Evolutionary conservation across 1,140 invertebrate species (phyloP), one percentile per base, ranked within the genome.

Genomic region (Atta colombica): DNA sequence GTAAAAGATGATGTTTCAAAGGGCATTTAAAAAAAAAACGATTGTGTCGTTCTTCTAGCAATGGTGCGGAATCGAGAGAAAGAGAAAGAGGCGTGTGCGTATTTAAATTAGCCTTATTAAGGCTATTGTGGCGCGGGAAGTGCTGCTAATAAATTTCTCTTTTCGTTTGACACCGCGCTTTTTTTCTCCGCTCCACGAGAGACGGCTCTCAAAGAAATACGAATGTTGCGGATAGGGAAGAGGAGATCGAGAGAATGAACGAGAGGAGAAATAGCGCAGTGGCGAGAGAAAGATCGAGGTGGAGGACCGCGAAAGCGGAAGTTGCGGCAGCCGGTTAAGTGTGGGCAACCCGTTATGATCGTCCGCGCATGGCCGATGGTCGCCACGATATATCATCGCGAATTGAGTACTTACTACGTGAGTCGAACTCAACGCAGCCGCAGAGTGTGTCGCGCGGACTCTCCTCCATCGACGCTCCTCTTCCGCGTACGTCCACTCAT

Each of bases 351-450:
- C 90, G 92, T 91, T 93, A 92, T 93, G 93, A 93, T 93, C 90
- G 87, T 92, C 87, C 85, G 74, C 85, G 74, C 87, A 90, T 88
- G 87, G 89, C 72, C 86, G 90, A 92, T 91, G 91, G 74, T 91
- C 89, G 89, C 85, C 84, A 87, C 88, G 87, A 93, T 93, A 93
- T 93, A 93, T 94, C 91, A 94, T 93, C 88, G 90, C 91, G 91
- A 93, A 93, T 94, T 91, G 92, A 94, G 92, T 92, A 93, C 92
- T 93, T 91, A 93, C 92, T 88, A 88, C 88, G 90, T 87, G 91
- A 93, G 92, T 91, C 91, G 90, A 93, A 93, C 90, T 92, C 91
- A 93, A 93, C 92, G 89, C 89, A 89, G 89, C 93, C 92, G 80
- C 91, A 87, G 87, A 92, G 90, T 92, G 88, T 92, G 91, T 88